Evolutionary conservation across 2,113 vertebrate genomes (phyloP).

Genomic region (Nansenia antarctica): DNA sequence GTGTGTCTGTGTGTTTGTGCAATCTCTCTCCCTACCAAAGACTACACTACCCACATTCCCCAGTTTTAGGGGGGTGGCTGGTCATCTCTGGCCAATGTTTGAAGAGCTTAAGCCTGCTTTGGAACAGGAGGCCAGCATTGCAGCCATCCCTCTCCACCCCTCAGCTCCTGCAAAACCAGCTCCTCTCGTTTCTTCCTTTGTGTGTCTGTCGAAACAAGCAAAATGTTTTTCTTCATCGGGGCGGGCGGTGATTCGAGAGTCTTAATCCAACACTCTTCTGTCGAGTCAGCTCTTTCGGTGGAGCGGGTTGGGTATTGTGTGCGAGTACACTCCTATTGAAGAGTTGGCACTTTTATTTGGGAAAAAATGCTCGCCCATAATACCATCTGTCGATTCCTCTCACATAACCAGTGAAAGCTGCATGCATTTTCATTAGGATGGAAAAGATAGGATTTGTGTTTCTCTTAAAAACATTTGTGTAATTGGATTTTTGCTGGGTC

Average conservation of each 20-base stretch:
- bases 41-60: background rate
- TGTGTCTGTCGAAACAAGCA: slow-evolving; percentile 39
- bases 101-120: slow-evolving; percentile 34
- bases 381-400: slow-evolving; percentile 35
- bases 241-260: slow-evolving; percentile 51
- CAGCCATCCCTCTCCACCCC: slow-evolving; percentile 28
- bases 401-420: slow-evolving; percentile 2
- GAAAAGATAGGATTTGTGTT: background rate
- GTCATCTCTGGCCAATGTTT: slow-evolving; percentile 30
- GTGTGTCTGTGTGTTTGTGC: too few species aligned
- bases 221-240: slow-evolving; percentile 45
- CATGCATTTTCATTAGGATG: background rate
- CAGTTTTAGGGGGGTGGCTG: background rate
- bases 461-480: too few species aligned
- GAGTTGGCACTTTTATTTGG: too few species aligned
- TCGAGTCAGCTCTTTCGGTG: slow-evolving; percentile 57
- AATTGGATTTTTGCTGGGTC: background rate
- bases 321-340: too few species aligned
- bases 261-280: slow-evolving; percentile 52
- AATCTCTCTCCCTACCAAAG: background rate
- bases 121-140: slow-evolving; percentile 20
- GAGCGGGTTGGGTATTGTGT: slow-evolving; percentile 8
- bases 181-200: slow-evolving; percentile 55
- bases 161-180: slow-evolving; percentile 50
- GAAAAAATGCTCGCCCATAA: background rate